A percentile compares a stretch with the other conserved stretches of the same genome.
phyloP scores from a whole-genome alignment of 2,888 invertebrate species.

The Odontomyia ornata region DNA sequence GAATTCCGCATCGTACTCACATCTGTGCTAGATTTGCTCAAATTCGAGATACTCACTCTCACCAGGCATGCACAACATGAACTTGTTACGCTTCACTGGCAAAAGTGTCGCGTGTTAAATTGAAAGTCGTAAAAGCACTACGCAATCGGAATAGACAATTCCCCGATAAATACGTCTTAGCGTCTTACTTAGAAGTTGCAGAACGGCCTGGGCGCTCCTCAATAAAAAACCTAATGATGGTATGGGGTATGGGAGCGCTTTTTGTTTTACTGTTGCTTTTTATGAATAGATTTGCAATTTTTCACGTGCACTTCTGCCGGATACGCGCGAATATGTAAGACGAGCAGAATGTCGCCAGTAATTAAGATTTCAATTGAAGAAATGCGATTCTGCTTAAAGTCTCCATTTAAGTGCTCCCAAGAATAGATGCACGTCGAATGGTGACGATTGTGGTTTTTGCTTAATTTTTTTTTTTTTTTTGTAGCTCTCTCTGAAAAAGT shows the following conservation, averaged over 20 bases:
- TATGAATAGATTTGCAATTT: no score
- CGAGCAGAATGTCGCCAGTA: neutral
- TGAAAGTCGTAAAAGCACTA: constrained; percentile 31
- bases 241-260: neutral
- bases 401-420: neutral
- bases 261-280: no score
- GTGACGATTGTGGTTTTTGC: no score
- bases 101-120: constrained; percentile 28
- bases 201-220: neutral
- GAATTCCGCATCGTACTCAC: neutral
- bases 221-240: neutral
- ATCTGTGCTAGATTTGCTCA: neutral
- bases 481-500: neutral
- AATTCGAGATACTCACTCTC: neutral
- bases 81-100: neutral
- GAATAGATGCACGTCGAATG: neutral
- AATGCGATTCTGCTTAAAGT: neutral
- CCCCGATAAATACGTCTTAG: constrained; percentile 8
- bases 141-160: constrained; percentile 31
- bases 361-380: constrained; percentile 21
- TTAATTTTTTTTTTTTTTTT: neutral
- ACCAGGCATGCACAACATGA: neutral
- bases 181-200: neutral
- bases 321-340: neutral
- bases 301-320: neutral